Evolutionary conservation across 1,140 invertebrate genomes (phyloP), one percentile per base, ranked within the genome.

Genomic region (Arion vulgaris): DNA sequence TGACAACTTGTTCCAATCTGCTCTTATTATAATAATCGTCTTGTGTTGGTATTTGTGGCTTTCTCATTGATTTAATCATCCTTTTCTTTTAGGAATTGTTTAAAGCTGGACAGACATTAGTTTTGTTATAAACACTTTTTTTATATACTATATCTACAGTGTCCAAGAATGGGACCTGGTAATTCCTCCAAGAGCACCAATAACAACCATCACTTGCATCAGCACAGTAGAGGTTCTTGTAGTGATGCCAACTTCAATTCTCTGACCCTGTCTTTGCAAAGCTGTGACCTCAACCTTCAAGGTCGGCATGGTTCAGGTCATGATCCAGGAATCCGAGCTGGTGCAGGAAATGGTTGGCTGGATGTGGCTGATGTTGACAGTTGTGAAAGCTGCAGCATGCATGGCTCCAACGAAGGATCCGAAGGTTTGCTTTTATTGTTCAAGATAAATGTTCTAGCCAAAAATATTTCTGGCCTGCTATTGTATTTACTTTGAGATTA

Each of bases 361-460:
- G 66, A 71, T 7, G 28, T 32, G 45, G 28, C 68, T 26, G 78
- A 80, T 32, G 68, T 51, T n/a, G 90, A 92, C 36, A 89, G 90
- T 49, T 92, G 90, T 84, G 90, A 91, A 28, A 88, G 81, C 82
- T 91, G 89, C 85, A 91, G 90, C 83, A 84, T 87, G 80, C 91
- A 89, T 39, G 90, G 90, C 84, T 92, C 89, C 39, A 89, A 87
- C 75, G 90, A 91, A 51, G 88, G 90, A n/a, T 90, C 91, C 38
- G 90, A 91, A 81, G 80, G 80, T 81, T 36, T 13, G 57, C 32
- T 15, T 57, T 45, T 45, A 57, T 57, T 57, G 5, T 57, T 45
- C 41, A 7, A n/a, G 41, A 45, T 5, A 15, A 45, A 45, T 45
- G 41, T 7, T 45, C 41, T 7, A 45, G 41, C 5, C 41, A 45